A percentile compares a stretch with the other conserved stretches of the same genome.
phyloP scores from a whole-genome alignment of 2,113 vertebrate genomes.

The Eclectus roratus region DNA sequence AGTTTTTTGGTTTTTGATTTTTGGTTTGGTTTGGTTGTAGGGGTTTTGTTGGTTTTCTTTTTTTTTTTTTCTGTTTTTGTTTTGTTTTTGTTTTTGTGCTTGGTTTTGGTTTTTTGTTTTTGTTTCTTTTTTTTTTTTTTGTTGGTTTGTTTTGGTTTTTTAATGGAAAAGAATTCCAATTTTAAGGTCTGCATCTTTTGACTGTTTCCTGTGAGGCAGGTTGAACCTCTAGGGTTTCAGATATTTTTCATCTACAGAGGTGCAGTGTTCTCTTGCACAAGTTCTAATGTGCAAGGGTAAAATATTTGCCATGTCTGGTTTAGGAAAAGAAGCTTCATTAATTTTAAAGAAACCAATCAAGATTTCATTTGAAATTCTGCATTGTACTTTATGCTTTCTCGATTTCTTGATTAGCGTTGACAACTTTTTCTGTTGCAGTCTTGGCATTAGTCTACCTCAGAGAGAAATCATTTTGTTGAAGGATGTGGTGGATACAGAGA shows the following conservation, averaged over 20 bases:
- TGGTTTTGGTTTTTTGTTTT: neutral
- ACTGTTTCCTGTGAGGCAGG: neutral
- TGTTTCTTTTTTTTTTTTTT: neutral
- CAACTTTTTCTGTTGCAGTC: rapidly evolving
- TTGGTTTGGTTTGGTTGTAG: neutral
- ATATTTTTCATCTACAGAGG: neutral
- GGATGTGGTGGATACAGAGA: neutral
- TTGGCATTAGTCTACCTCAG: neutral
- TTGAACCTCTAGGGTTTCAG: neutral
- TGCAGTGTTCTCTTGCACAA: neutral
- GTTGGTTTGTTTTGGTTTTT: neutral
- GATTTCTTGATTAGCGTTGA: neutral
- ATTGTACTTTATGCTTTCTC: neutral
- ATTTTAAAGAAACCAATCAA: neutral
- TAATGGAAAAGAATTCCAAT: neutral
- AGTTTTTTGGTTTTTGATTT: neutral
- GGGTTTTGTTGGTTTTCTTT: too few relatives aligned
- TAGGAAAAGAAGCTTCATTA: neutral
- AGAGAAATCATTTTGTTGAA: neutral
- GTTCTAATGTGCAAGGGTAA: neutral
- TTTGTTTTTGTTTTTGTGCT: neutral
- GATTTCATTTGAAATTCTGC: neutral
- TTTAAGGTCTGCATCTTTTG: neutral
- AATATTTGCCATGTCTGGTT: neutral
- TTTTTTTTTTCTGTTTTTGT: neutral